phyloP scores from a whole-genome alignment of 2,113 vertebrate species.

The Oncorhynchus clarkii region DNA sequence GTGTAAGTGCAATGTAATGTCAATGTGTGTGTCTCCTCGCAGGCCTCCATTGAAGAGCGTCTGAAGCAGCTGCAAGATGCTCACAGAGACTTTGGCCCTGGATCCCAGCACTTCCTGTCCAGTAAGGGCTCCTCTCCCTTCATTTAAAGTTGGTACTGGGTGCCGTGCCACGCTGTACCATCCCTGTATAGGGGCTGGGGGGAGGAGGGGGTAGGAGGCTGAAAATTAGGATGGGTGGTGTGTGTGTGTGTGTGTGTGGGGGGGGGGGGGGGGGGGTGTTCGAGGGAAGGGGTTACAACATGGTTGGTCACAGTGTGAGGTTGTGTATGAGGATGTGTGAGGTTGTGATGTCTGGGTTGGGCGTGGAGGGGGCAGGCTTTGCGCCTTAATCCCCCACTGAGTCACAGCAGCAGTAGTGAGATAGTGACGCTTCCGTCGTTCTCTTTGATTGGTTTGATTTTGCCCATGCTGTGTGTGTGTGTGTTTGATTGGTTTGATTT shows the following conservation, averaged over 20 bases:
- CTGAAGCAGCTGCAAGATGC: slow-evolving; percentile 97
- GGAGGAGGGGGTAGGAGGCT: neutral
- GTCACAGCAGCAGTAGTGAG: no score
- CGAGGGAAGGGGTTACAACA: no score
- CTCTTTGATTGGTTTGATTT: no score
- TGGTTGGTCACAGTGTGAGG: no score
- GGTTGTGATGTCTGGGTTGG: no score
- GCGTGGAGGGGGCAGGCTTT: no score
- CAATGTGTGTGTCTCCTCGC: slow-evolving; percentile 1
- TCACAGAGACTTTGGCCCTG: slow-evolving; percentile 95
- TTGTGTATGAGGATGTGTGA: no score
- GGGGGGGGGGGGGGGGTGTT: neutral
- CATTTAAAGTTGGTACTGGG: slow-evolving; percentile 36
- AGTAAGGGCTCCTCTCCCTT: slow-evolving; percentile 76
- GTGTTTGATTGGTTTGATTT: neutral
- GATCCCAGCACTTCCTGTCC: slow-evolving; percentile 97
- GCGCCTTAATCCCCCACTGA: no score
- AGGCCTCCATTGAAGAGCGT: slow-evolving; percentile 90
- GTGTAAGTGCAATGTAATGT: no score
- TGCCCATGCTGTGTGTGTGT: neutral
- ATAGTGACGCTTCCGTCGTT: no score
- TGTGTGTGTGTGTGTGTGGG: no score
- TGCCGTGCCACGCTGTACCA: no score
- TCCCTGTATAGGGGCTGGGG: neutral
- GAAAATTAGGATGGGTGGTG: slow-evolving; percentile 1